phyloP scores from a whole-genome alignment of 2,113 vertebrate species.

The Melanotaenia duboulayi region DNA sequence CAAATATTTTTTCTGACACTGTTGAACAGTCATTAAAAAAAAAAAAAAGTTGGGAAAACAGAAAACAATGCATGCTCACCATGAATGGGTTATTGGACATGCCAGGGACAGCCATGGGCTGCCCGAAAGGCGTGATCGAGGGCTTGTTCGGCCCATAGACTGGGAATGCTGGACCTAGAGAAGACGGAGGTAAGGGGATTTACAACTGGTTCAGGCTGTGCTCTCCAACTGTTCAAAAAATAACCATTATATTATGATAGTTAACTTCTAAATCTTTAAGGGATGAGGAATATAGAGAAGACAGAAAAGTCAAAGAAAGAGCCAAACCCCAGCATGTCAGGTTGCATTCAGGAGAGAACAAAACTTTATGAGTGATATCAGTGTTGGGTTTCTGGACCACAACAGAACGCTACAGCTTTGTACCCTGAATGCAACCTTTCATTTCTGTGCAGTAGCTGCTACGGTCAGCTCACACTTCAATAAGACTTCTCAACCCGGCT shows the following conservation, averaged over 20 bases:
- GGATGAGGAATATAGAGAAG: background rate
- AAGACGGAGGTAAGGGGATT: slow-evolving; percentile 8
- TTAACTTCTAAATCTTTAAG: background rate
- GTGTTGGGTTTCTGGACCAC: slow-evolving; percentile 7
- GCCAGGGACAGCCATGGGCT: slow-evolving; percentile 87
- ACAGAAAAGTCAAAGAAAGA: background rate
- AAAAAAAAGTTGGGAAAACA: background rate
- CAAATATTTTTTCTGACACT: background rate
- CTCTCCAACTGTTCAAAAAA: background rate
- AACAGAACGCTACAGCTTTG: slow-evolving; percentile 12
- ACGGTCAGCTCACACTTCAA: slow-evolving; percentile 7
- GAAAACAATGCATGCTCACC: slow-evolving; percentile 80
- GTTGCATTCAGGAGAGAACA: slow-evolving; percentile 61
- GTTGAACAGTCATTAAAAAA: background rate
- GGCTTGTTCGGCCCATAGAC: slow-evolving; percentile 93
- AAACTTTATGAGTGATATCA: slow-evolving; percentile 2
- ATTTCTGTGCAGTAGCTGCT: slow-evolving; percentile 59
- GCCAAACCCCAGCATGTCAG: slow-evolving; percentile 8
- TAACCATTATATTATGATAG: background rate
- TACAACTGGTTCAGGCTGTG: slow-evolving; percentile 1
- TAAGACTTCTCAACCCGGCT: background rate
- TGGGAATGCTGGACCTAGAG: slow-evolving; percentile 91
- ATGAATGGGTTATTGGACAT: slow-evolving; percentile 97
- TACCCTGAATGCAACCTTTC: slow-evolving; percentile 52
- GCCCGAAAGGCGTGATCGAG: slow-evolving; percentile 91